Conservation (phyloP, 2,113 vertebrate genomes). For the Leptosomus discolor region DNA sequence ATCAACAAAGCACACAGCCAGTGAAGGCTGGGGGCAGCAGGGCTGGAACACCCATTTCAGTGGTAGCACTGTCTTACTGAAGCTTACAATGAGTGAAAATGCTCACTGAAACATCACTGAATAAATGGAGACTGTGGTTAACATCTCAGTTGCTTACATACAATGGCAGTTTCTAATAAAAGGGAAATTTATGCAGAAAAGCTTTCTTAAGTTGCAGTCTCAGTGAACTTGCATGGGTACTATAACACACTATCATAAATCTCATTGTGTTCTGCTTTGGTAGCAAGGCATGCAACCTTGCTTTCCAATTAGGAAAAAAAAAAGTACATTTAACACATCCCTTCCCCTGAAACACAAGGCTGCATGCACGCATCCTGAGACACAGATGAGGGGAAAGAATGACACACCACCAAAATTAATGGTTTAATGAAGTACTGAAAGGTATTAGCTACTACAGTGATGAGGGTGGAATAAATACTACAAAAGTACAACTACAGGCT, state of each 20-base stretch:
- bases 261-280: neutral
- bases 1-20: neutral
- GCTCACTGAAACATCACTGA: neutral
- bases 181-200: neutral
- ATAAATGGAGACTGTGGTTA: neutral
- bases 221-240: neutral
- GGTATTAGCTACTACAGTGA: conserved; percentile 44
- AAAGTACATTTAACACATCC: neutral
- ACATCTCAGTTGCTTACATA: neutral
- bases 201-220: neutral
- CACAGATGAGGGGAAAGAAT: conserved; percentile 7
- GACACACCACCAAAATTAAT: conserved; percentile 10
- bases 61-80: neutral
- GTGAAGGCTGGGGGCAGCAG: neutral
- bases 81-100: neutral
- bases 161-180: neutral
- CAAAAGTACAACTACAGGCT: conserved; percentile 49
- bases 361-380: conserved; percentile 56
- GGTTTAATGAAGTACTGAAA: conserved; percentile 49
- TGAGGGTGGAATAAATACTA: conserved; percentile 54
- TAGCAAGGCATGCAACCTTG: neutral
- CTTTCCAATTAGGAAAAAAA: neutral
- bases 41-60: neutral
- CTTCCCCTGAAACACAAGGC: conserved; percentile 35
- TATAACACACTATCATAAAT: neutral